Evolutionary conservation across 2,888 invertebrate species (phyloP), one percentile per base, ranked within the genome.

Genomic region (Leptopilina syphax): DNA sequence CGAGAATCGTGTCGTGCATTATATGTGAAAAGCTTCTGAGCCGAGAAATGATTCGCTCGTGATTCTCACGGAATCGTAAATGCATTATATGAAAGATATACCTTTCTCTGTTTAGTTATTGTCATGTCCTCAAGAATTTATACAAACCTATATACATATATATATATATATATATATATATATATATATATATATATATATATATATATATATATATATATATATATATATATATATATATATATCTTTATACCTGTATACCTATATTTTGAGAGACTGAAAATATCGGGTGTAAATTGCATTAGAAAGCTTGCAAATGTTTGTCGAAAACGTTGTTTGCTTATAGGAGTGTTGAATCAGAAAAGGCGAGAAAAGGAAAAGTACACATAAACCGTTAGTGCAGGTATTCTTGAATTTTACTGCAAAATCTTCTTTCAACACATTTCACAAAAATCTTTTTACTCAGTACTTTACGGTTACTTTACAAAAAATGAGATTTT

Each of bases 1-100:
- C 50, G 70, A 70, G 12, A 70, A 54, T 54, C 70, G 70, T 70
- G 70, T 70, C 27, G 27, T 50, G 70, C 54, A 70, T 70, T 70
- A 70, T 54, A 70, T 27, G 54, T 70, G 70, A 70, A 34, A 34
- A 54, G 27, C 54, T 54, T 50, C 70, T 27, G 54, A 70, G 54
- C 34, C 70, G 70, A 54, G 34, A 70, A 70, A 66, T 66, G 66
- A 66, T 41, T 66, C 12, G 41, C 66, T 66, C 66, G 66, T 66
- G 66, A 66, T 66, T 66, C 66, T 66, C 66, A 41, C 41, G 41
- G 41, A 66, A 66, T 66, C 27, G 66, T 66, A 66, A 66, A 54
- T 70, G 70, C 70, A 54, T 70, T n/a, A 54, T 60, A 60, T 63
- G 63, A 44, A 24, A 68, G 50, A 50, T 50, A 67, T 67, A 70